These are phyloP conservation scores for Zingel zingel DNA, from an alignment of 2,113 vertebrate species.

Conservation along the genomic window DNA sequence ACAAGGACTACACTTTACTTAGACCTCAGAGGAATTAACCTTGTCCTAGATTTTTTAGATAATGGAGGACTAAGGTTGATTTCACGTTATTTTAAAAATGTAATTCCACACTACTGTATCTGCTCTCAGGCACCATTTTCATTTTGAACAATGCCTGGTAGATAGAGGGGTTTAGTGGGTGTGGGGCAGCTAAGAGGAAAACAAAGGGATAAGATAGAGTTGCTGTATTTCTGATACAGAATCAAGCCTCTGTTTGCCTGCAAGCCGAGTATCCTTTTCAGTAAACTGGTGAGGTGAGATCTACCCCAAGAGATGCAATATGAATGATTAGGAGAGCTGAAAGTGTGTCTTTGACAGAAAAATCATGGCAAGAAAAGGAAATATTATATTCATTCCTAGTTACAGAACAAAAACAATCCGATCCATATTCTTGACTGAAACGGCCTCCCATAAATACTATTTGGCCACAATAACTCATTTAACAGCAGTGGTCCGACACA, in stretches of 20 bases:
- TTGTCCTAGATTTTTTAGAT: slow-evolving; percentile 57
- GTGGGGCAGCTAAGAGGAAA: not conserved
- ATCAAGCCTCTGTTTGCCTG: slow-evolving; percentile 49
- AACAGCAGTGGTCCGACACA: slow-evolving; percentile 2
- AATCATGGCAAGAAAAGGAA: not conserved
- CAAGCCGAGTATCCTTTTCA: slow-evolving; percentile 21
- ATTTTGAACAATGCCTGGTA: slow-evolving; percentile 50
- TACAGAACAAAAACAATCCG: slow-evolving; percentile 29
- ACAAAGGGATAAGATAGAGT: slow-evolving; percentile 14
- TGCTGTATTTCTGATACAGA: slow-evolving; percentile 42
- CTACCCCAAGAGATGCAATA: slow-evolving; percentile 17
- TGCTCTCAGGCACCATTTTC: slow-evolving; percentile 50
- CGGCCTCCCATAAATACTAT: not conserved
- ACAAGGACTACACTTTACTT: slow-evolving; percentile 52
- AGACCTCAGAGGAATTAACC: slow-evolving; percentile 65
- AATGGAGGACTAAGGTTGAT: slow-evolving; percentile 38
- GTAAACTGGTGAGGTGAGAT: slow-evolving; percentile 9
- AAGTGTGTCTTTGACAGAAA: slow-evolving; percentile 2
- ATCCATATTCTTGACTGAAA: slow-evolving; percentile 3
- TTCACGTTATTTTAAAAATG: slow-evolving; percentile 49
- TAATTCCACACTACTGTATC: slow-evolving; percentile 44
- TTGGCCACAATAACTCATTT: slow-evolving; percentile 3
- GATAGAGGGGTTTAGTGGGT: slow-evolving; percentile 37
- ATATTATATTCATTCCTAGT: slow-evolving; percentile 18
- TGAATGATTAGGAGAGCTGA: slow-evolving; percentile 10